Evolutionary conservation across 2,888 invertebrate genomes (phyloP).

Genomic region (Didymodactylos carnosus): DNA sequence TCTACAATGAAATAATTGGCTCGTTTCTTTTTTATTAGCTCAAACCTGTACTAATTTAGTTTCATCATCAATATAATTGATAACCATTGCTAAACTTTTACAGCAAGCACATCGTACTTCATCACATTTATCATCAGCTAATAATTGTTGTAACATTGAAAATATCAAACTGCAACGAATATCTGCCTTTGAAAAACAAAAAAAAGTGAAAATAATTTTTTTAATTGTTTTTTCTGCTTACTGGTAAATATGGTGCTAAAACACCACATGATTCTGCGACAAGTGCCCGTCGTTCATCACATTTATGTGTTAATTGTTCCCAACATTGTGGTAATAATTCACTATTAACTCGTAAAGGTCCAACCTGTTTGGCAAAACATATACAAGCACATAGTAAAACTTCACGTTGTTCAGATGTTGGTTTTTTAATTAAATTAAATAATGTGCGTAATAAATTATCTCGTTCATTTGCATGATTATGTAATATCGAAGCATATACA

Average conservation of each 20-base stretch:
- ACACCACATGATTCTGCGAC: conserved; percentile 50
- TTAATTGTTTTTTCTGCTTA: conserved; percentile 24
- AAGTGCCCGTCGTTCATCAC: conserved; percentile 46
- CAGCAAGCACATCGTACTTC: conserved; percentile 45
- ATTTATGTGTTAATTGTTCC: conserved; percentile 49
- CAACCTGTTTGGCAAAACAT: conserved; percentile 35
- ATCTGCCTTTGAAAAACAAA: conserved; percentile 35
- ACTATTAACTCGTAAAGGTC: conserved; percentile 42
- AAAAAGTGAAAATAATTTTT: neutral
- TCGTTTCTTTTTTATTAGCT: too few relatives aligned
- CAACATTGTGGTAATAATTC: conserved; percentile 52
- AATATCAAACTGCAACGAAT: conserved; percentile 48
- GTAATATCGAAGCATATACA: conserved; percentile 43
- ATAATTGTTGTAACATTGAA: conserved; percentile 52
- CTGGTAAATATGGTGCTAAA: conserved; percentile 46
- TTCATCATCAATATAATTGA: conserved; percentile 45
- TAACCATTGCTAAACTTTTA: conserved; percentile 43
- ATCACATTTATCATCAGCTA: conserved; percentile 46
- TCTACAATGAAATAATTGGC: too few relatives aligned
- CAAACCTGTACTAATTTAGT: conserved; percentile 43
- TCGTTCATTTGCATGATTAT: conserved; percentile 41
- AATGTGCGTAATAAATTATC: conserved; percentile 47
- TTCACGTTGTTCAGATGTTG: conserved; percentile 46
- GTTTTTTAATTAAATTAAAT: conserved; percentile 51
- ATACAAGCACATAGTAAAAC: conserved; percentile 36